These are phyloP conservation scores for Tholera decimalis DNA, from an alignment of 2,888 invertebrate species.

Conservation along the genomic window DNA sequence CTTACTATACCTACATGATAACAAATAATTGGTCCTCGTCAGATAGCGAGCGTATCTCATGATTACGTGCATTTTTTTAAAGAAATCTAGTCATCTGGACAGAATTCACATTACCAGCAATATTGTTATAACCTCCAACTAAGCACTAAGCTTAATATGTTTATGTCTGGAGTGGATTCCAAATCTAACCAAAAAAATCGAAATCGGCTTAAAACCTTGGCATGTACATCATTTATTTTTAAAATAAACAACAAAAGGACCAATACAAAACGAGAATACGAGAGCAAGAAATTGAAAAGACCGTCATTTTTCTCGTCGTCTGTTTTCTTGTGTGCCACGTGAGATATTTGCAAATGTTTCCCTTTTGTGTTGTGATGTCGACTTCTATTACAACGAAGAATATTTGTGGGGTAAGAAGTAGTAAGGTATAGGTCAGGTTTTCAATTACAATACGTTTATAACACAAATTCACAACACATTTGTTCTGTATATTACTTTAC, in stretches of 20 bases:
- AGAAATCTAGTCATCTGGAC: too few species aligned
- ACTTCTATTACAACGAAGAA: background rate
- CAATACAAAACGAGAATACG: conserved; percentile 13
- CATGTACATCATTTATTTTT: background rate
- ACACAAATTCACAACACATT: too few species aligned
- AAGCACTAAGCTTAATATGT: too few species aligned
- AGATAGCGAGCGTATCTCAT: too few species aligned
- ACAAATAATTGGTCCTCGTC: too few species aligned
- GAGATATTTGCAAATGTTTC: conserved; percentile 46
- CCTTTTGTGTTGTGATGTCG: conserved; percentile 19
- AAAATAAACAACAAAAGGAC: conserved; percentile 19
- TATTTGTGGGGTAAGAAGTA: background rate
- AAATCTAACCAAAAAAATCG: background rate
- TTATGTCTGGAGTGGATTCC: too few species aligned
- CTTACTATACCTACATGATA: too few species aligned
- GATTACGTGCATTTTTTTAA: too few species aligned
- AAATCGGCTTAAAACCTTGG: background rate
- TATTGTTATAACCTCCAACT: too few species aligned
- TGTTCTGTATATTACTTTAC: too few species aligned
- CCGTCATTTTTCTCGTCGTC: conserved; percentile 24
- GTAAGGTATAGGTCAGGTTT: conserved; percentile 1
- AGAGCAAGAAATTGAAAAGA: conserved; percentile 10
- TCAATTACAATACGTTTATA: too few species aligned
- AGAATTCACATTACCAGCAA: too few species aligned
- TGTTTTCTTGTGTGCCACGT: conserved; percentile 15